phyloP scores from a whole-genome alignment of 1,140 invertebrate species.

The Dinothrombium tinctorium region DNA sequence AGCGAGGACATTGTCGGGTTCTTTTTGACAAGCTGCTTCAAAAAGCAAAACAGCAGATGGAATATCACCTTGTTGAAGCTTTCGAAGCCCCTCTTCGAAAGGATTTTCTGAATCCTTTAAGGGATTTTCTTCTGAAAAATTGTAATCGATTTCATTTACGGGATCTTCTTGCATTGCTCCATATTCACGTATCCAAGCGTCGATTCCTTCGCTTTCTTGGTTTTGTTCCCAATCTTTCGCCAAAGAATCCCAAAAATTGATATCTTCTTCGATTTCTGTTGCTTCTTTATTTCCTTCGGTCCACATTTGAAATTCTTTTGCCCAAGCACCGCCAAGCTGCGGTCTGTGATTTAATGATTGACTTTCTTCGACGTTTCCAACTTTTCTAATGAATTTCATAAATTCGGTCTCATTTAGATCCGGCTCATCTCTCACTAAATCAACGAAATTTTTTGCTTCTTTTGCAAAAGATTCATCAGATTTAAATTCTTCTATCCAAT shows the following conservation, averaged over 20 bases:
- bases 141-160: constrained; percentile 41
- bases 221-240: constrained; percentile 45
- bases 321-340: neutral
- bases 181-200: neutral
- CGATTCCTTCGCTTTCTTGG: neutral
- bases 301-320: too few species aligned
- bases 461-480: neutral
- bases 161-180: too few species aligned
- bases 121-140: constrained; percentile 62
- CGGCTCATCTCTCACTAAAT: neutral
- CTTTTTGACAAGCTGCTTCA: constrained; percentile 74
- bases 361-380: constrained; percentile 27
- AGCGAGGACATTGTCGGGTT: constrained; percentile 44
- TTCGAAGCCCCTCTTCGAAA: constrained; percentile 57
- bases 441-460: neutral
- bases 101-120: constrained; percentile 34
- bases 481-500: neutral
- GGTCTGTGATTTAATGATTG: neutral
- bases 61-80: constrained; percentile 60
- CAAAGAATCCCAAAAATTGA: constrained; percentile 44
- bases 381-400: constrained; percentile 58
- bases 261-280: constrained; percentile 23
- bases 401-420: constrained; percentile 28
- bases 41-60: constrained; percentile 86
- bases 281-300: neutral